A percentile compares a stretch with the other conserved stretches of the same genome.
Conservation (phyloP, 2,113 vertebrate genomes). For the Microcebus murinus region DNA sequence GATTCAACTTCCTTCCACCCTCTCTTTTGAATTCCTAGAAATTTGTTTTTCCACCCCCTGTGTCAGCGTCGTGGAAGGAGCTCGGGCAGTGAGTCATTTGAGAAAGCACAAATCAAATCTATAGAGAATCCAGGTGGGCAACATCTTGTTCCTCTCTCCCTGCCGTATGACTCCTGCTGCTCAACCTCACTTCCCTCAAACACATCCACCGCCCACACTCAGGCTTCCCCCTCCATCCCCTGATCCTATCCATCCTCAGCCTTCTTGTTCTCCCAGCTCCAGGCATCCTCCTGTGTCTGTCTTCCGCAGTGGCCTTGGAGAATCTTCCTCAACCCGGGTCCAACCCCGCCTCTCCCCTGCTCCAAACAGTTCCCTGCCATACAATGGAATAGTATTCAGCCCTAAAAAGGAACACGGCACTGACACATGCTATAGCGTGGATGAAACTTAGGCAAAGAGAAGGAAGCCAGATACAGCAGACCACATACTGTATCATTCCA, state of each 20-base stretch:
- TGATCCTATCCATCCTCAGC: fast-evolving
- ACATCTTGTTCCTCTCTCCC: neutral
- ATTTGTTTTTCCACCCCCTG: neutral
- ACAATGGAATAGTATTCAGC: neutral
- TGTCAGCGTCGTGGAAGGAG: neutral
- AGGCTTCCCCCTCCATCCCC: neutral
- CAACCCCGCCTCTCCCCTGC: neutral
- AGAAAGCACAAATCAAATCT: neutral
- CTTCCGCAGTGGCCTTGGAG: too few relatives aligned
- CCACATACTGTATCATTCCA: neutral
- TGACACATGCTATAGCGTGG: neutral
- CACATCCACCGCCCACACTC: fast-evolving
- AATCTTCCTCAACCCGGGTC: neutral
- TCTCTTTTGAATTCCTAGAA: neutral
- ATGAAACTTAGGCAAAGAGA: neutral
- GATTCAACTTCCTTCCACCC: neutral
- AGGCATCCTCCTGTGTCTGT: neutral
- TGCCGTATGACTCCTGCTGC: neutral
- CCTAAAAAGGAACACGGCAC: neutral
- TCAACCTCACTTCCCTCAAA: neutral
- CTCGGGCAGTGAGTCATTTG: neutral
- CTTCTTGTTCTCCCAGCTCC: neutral
- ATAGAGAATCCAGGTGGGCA: neutral
- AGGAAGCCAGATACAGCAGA: neutral
- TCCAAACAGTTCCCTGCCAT: neutral